These are phyloP conservation scores for Chinchilla lanigera DNA, from an alignment of 2,113 vertebrate species.

Conservation along the genomic window DNA sequence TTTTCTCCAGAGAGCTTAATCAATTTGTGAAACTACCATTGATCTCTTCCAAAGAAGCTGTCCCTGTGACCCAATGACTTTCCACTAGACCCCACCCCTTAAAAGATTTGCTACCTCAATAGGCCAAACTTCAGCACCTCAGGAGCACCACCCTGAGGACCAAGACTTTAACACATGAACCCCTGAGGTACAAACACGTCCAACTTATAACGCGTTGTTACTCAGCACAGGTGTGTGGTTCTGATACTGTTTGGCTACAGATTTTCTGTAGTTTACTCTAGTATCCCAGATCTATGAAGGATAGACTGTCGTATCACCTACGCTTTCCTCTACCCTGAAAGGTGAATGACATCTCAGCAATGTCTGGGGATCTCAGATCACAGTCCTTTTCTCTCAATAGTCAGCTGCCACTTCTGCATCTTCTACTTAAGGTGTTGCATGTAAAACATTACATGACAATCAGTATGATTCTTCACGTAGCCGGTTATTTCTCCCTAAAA, in stretches of 20 bases:
- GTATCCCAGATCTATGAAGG: background rate
- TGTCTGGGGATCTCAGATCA: rapidly evolving
- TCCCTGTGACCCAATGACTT: too few species aligned
- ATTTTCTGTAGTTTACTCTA: background rate
- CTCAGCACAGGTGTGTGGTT: background rate
- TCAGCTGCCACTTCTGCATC: background rate
- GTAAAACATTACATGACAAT: background rate
- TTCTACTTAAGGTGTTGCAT: background rate
- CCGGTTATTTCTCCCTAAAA: background rate
- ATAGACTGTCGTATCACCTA: background rate
- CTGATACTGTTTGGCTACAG: background rate
- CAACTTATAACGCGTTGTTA: background rate
- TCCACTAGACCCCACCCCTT: background rate
- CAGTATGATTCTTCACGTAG: background rate
- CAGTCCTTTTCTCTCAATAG: background rate
- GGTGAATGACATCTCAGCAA: background rate
- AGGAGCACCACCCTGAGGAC: background rate
- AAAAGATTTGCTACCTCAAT: background rate
- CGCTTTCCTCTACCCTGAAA: background rate
- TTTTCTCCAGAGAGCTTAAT: background rate
- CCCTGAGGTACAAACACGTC: background rate
- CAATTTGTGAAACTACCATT: background rate
- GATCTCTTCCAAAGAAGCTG: background rate
- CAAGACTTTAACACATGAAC: background rate
- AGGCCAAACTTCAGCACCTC: background rate